Evolutionary conservation across 2,113 vertebrate species (phyloP).

Genomic region (Seriola dumerili): DNA sequence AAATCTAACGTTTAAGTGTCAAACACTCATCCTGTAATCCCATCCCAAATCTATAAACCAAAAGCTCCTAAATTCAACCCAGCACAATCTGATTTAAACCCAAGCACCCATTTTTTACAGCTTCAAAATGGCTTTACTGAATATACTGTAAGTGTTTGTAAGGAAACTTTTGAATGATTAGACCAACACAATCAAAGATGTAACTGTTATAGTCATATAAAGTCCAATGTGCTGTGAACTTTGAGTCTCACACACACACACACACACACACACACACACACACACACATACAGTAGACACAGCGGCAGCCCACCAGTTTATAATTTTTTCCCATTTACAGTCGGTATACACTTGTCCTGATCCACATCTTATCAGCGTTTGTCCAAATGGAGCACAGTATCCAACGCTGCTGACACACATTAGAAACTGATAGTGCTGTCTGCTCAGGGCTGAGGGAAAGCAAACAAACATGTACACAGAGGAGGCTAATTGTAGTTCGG

Average conservation of each 20-base stretch:
- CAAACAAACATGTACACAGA: constrained; percentile 37
- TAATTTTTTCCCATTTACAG: constrained; percentile 1
- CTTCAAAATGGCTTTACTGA: no score
- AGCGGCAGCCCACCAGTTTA: not conserved
- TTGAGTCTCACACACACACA: not conserved
- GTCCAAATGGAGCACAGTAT: constrained; percentile 16
- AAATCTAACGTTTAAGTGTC: no score
- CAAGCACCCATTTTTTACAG: no score
- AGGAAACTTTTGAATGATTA: no score
- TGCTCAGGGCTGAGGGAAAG: constrained; percentile 11
- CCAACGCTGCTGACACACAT: constrained; percentile 27
- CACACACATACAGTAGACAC: constrained; percentile 4
- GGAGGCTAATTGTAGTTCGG: constrained; percentile 43
- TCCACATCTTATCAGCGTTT: constrained; percentile 48
- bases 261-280: not conserved
- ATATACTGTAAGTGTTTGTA: no score
- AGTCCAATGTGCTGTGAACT: constrained; percentile 3
- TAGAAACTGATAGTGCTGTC: constrained; percentile 4
- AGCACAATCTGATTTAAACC: no score
- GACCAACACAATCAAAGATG: no score
- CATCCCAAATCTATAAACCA: no score
- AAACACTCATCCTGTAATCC: no score
- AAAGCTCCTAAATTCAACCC: no score
- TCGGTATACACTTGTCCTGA: not conserved
- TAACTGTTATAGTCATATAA: no score